Percentiles rank a stretch among this genome's conserved stretches.
These are phyloP conservation scores for Sphenodon punctatus DNA, from an alignment of 2,797 vertebrate genomes.

Conservation along the genomic window DNA sequence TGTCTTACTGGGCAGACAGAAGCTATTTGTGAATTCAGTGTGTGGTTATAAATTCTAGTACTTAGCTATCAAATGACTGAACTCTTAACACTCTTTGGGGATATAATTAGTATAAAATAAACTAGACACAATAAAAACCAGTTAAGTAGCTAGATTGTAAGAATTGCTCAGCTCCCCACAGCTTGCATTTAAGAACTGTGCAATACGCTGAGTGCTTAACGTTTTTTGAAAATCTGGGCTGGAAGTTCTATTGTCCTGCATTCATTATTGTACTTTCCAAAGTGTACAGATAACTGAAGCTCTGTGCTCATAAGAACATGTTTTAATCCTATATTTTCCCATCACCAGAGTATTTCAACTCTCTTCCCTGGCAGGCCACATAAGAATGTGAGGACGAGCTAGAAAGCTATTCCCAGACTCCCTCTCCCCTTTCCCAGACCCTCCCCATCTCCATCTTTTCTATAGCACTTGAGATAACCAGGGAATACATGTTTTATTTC, in stretches of 20 bases:
- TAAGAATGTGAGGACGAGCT: too few species aligned
- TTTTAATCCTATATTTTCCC: too few species aligned
- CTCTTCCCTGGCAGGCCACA: too few species aligned
- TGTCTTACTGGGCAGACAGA: too few species aligned
- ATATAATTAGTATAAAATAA: background rate
- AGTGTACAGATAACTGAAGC: background rate
- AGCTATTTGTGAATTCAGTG: background rate
- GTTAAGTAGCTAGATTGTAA: background rate
- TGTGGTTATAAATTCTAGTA: background rate
- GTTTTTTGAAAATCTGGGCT: background rate
- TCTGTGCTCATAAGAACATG: background rate
- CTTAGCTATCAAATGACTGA: background rate
- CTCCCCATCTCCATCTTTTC: too few species aligned
- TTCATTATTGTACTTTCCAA: background rate
- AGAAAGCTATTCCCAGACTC: too few species aligned
- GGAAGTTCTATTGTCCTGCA: background rate
- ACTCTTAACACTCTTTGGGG: background rate
- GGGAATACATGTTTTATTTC: too few species aligned
- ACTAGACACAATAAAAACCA: background rate
- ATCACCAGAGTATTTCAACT: too few species aligned
- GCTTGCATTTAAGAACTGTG: too few species aligned
- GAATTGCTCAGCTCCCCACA: background rate
- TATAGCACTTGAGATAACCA: too few species aligned
- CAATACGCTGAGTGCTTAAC: background rate
- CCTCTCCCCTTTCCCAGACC: too few species aligned